Evolutionary conservation across 2,797 vertebrate species (phyloP), one percentile per base, ranked within the genome.

Genomic region (Intellagama lesueurii): DNA sequence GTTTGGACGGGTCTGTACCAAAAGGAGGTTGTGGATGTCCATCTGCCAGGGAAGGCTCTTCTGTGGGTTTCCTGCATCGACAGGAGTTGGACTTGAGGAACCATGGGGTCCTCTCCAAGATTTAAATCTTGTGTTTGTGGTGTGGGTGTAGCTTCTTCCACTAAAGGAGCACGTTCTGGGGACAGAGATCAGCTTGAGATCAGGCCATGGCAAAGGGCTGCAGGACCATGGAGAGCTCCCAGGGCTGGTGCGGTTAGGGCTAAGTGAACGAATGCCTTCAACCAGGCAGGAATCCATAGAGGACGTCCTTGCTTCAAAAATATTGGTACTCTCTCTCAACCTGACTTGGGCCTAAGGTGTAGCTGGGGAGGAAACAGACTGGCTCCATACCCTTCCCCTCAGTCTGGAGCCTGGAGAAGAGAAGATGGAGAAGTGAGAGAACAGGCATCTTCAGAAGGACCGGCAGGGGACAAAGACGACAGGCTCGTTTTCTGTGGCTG

Each of bases 191-290:
- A 17, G 17, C 3, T 35, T 80, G 30, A 40, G 40, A 2, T 28
- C 68, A 68, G 28, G 26, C 40, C 44, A 79, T 28, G 9, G n/a
- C 32, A 11, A 16, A 5, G 2, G 16, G 12, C 22, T 87, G 14
- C 68, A 81, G 86, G 44, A 87, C 77, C 86, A 35, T 19, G 77
- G 77, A 81, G 77, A 81, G 86, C 66, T 87, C 86, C 44, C 30
- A 28, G 77, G 2, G 64, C 47, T 24, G 7, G 8, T 24, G 2
- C 4, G 0, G 1, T 77, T 44, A 19, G 35, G 73, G 6, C 47
- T 17, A 0, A n/a, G 14, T 30, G 9, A 69, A 4, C 5, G 19
- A 78, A 78, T 14, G 11, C 26, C n/a, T 49, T 47, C 9, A 24
- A 77, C 40, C 19, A 77, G 44, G 12, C 5, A 2, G 7, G 7